Evolutionary conservation across 2,888 invertebrate genomes (phyloP).

Genomic region (Agrochola lychnidis): DNA sequence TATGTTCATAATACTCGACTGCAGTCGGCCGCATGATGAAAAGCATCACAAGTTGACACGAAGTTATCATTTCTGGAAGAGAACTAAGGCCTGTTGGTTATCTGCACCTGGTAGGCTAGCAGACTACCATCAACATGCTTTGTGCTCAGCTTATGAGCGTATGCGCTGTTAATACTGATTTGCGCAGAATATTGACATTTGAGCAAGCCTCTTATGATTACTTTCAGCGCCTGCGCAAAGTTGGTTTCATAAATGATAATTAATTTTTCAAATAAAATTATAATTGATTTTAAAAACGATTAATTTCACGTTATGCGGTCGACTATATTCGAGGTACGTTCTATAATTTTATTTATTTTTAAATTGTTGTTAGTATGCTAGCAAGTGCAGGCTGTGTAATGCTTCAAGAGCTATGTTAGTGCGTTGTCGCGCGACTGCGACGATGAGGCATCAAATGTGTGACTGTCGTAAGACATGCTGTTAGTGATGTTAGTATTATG

Average conservation of each 20-base stretch:
- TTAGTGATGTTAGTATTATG: conserved; percentile 17
- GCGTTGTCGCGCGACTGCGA: not conserved
- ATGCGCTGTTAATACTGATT: not conserved
- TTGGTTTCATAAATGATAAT: not conserved
- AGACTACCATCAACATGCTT: not conserved
- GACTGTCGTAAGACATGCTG: conserved; percentile 4
- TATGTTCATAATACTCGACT: conserved; percentile 21
- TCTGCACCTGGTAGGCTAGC: not conserved
- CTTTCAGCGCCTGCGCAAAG: not conserved
- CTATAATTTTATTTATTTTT: conserved; percentile 44
- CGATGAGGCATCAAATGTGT: not conserved
- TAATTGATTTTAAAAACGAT: not conserved
- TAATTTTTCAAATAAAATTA: not conserved
- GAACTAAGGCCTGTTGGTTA: not conserved
- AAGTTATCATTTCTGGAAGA: not conserved
- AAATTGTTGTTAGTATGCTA: conserved; percentile 62
- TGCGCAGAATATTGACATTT: not conserved
- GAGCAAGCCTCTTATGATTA: not conserved
- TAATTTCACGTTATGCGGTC: conserved; percentile 5
- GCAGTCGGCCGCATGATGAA: conserved; percentile 14
- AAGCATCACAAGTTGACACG: not conserved
- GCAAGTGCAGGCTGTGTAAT: conserved; percentile 70
- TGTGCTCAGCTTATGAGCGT: not conserved
- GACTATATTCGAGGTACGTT: conserved; percentile 17
- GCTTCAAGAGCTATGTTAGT: conserved; percentile 51